These are phyloP conservation scores for Rhinolophus sinicus DNA, from an alignment of 2,113 vertebrate genomes.

Conservation along the genomic window DNA sequence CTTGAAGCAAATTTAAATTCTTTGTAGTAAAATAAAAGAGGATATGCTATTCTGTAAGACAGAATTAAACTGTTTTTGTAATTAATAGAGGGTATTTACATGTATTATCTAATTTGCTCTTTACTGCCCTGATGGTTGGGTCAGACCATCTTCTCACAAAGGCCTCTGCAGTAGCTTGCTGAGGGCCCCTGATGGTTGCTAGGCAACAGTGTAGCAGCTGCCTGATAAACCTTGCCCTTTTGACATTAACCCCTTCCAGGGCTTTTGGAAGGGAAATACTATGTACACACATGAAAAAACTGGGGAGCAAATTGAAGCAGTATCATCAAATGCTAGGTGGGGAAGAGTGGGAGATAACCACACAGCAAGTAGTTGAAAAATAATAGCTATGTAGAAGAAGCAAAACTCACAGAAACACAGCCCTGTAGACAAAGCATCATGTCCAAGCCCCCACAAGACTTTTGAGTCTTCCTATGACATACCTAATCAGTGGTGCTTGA, in stretches of 20 bases:
- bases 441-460: background rate
- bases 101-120: constrained; percentile 36
- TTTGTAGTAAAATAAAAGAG: constrained; percentile 29
- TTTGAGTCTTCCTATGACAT: background rate
- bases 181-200: constrained; percentile 56
- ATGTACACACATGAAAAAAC: background rate
- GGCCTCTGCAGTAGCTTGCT: constrained; percentile 16
- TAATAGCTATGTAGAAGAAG: background rate
- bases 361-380: background rate
- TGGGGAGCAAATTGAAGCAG: background rate
- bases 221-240: constrained; percentile 55
- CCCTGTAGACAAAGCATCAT: background rate
- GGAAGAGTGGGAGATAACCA: background rate
- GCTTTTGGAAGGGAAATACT: constrained; percentile 56
- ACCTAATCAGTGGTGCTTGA: background rate
- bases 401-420: constrained; percentile 23
- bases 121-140: constrained; percentile 15
- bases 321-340: constrained; percentile 12
- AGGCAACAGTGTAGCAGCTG: constrained; percentile 47
- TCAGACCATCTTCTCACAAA: constrained; percentile 60
- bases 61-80: constrained; percentile 14
- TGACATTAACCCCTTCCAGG: constrained; percentile 46
- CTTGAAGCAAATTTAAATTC: constrained; percentile 58
- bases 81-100: constrained; percentile 5
- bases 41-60: background rate